Base-by-base conservation (phyloP, 2,888 invertebrate species). In the Polyommatus icarus region DNA sequence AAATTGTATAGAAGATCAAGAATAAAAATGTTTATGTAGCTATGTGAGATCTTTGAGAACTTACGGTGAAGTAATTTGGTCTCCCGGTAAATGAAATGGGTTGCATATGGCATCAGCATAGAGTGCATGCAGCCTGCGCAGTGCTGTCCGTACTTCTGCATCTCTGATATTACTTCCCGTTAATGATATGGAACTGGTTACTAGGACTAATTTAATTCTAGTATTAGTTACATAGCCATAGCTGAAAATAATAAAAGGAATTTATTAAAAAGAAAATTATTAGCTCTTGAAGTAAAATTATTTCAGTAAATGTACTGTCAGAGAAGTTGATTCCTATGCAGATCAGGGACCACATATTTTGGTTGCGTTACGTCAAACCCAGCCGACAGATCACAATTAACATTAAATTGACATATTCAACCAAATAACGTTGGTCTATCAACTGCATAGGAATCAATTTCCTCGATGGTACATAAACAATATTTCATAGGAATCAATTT, bases 151-250 rank as follows among this genome's bases (percentile, higher is more conserved):
- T 15, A 99, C 98, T 95, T 99, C 99, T 87, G 98, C 99, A 88
- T 99, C 99, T 80, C 99, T 93, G 72, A 99, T 94, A 20, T 97
- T 96, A 80, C 97, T 96, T 86, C 98, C 98, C 29, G 97, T 96
- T 0, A 98, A 97, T 86, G 99, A 98, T 5, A 98, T 96, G 0
- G 98, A 97, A 89, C 98, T 98, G 1, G 99, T 97, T 54, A 99
- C 97, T 79, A 99, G 96, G 8, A 99, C 97, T 87, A 99, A 97
- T 90, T 99, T 99, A 10, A 99, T 97, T 93, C 97, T 97, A 0
- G 99, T 99, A 87, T 99, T 99, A n/a, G 99, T 99, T 10, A 99
- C 98, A 91, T 99, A 99, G 0, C 99, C 99, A 93, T 97, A 98
- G 84, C 98, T 98, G 83, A 76, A 81, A 79, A 75, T 73, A 61